Conservation (phyloP, 2,113 vertebrate genomes). For the Asarcornis scutulata region DNA sequence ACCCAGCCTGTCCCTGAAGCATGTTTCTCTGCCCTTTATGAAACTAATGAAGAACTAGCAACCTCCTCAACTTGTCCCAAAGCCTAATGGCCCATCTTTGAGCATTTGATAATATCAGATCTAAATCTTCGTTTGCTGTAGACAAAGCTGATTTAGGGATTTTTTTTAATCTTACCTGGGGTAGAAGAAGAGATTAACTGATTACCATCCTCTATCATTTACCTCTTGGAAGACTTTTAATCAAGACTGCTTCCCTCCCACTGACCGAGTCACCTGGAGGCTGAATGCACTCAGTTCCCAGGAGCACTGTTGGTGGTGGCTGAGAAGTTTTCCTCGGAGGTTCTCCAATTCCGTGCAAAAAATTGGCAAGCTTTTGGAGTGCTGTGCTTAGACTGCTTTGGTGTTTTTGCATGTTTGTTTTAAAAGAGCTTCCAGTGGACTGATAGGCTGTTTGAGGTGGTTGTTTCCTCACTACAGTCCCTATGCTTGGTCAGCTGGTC, state of each 20-base stretch:
- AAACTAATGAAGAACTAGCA: constrained; percentile 13
- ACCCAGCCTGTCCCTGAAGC: background rate
- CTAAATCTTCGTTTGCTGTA: constrained; percentile 27
- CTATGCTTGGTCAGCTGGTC: background rate
- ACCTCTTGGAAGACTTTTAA: background rate
- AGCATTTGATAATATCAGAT: background rate
- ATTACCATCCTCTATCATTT: background rate
- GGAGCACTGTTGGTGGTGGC: background rate
- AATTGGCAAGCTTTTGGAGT: background rate
- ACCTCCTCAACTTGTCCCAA: constrained; percentile 5
- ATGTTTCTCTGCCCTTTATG: background rate
- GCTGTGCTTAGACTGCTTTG: background rate
- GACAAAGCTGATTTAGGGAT: constrained; percentile 16
- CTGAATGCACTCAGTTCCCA: background rate
- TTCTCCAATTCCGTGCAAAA: background rate
- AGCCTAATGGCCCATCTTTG: background rate
- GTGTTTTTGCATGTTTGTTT: background rate
- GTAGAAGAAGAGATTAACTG: constrained; percentile 18
- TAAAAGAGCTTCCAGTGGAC: background rate
- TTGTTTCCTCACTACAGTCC: background rate
- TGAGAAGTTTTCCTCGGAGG: background rate
- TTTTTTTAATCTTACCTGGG: constrained; percentile 10
- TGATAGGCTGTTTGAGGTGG: background rate
- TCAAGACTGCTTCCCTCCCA: background rate
- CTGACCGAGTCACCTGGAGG: background rate